Conservation (phyloP, 2,797 vertebrate species). For the Phylloscopus collybita region DNA sequence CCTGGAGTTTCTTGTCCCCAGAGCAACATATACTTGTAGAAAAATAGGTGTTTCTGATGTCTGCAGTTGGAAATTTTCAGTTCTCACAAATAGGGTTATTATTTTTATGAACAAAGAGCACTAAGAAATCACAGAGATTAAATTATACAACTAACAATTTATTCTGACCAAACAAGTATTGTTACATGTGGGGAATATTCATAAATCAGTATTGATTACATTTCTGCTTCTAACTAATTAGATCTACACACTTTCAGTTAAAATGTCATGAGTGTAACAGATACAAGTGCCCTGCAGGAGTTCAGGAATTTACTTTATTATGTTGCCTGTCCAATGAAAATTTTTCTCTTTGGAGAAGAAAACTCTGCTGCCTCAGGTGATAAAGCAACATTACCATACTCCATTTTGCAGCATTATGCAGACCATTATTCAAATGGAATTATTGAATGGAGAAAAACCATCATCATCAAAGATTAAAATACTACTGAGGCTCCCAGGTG, state of each 20-base stretch:
- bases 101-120: background rate
- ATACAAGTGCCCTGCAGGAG: background rate
- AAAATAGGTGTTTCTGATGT: background rate
- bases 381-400: background rate
- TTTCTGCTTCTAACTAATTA: constrained; percentile 21
- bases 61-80: background rate
- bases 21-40: background rate
- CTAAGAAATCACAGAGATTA: background rate
- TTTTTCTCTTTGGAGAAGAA: background rate
- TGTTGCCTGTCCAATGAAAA: background rate
- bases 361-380: background rate
- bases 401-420: background rate
- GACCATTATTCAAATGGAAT: background rate
- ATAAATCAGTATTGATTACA: constrained; percentile 44
- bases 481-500: background rate
- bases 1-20: background rate
- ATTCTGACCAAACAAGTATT: constrained; percentile 1
- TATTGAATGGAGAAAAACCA: background rate
- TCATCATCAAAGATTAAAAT: constrained; percentile 10
- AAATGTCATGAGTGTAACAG: background rate
- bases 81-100: background rate
- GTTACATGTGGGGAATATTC: background rate
- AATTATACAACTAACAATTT: background rate
- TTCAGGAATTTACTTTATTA: constrained; percentile 5
- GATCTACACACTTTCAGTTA: background rate